These are phyloP conservation scores for Elaphurus davidianus DNA, from an alignment of 2,113 vertebrate genomes.

Conservation along the genomic window DNA sequence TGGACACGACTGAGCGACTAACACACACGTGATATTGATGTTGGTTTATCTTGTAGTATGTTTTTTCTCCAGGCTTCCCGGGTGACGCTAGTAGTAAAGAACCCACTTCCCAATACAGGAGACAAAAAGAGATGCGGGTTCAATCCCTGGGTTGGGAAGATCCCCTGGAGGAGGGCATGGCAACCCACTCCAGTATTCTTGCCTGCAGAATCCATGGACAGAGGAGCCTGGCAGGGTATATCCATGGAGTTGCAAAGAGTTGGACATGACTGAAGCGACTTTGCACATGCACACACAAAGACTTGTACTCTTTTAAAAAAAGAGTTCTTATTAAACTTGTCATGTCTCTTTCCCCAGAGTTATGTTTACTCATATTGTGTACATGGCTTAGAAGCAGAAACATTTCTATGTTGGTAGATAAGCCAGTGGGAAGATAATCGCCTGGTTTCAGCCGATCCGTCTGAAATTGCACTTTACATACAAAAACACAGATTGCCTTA, in stretches of 20 bases:
- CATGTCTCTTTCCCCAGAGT: background rate
- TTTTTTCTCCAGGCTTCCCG: background rate
- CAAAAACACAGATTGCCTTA: background rate
- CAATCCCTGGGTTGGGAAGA: background rate
- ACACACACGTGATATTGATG: background rate
- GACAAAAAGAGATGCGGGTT: background rate
- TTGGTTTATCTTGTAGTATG: rapidly evolving
- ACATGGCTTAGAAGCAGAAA: background rate
- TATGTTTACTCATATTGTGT: background rate
- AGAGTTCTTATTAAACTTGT: background rate
- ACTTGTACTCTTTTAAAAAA: background rate
- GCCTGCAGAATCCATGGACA: background rate
- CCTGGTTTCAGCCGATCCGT: background rate
- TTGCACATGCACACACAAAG: background rate
- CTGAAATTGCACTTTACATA: background rate
- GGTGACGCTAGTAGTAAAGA: background rate
- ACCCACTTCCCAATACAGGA: background rate
- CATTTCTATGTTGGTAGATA: too few relatives aligned
- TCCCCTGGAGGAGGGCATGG: background rate
- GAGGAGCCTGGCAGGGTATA: background rate
- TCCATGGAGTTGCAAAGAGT: background rate
- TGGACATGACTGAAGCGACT: background rate
- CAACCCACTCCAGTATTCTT: background rate
- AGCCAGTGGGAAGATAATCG: background rate
- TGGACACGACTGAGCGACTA: rapidly evolving